A percentile compares a stretch with the other conserved stretches of the same genome.
These are phyloP conservation scores for Tetragonula carbonaria DNA, from an alignment of 2,888 invertebrate genomes.

Conservation along the genomic window DNA sequence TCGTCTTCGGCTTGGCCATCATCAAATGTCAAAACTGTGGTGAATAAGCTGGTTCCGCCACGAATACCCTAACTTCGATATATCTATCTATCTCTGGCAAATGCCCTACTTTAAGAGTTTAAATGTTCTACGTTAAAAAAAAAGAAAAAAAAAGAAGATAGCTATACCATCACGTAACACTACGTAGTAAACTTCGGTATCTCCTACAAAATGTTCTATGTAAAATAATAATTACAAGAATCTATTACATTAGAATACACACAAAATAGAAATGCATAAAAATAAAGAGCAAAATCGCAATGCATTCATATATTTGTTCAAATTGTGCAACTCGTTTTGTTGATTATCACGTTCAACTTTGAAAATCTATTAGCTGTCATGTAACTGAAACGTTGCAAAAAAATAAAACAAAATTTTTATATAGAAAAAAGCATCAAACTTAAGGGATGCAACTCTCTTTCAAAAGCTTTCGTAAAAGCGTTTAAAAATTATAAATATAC, in stretches of 20 bases:
- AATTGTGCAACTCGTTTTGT: slow-evolving; percentile 2
- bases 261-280: slow-evolving; percentile 12
- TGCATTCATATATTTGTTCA: slow-evolving; percentile 17
- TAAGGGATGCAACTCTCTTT: slow-evolving; percentile 61
- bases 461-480: slow-evolving; percentile 44
- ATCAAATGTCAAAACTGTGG: slow-evolving; percentile 99
- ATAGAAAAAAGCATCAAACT: slow-evolving; percentile 39
- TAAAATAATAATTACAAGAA: slow-evolving; percentile 3
- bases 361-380: neutral
- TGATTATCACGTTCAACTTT: neutral
- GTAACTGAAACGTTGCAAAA: neutral
- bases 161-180: slow-evolving; percentile 5
- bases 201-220: slow-evolving; percentile 7
- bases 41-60: slow-evolving; percentile 91
- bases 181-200: neutral
- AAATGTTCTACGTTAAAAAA: slow-evolving; percentile 13
- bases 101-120: slow-evolving; percentile 46
- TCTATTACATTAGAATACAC: slow-evolving; percentile 29
- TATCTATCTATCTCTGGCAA: slow-evolving; percentile 65
- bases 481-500: slow-evolving; percentile 16
- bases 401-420: neutral
- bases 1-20: slow-evolving; percentile 99
- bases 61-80: slow-evolving; percentile 81
- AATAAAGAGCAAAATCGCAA: slow-evolving; percentile 6
- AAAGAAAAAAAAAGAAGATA: neutral